Base-by-base conservation (phyloP, 2,113 vertebrate genomes). In the Anseranas semipalmata region DNA sequence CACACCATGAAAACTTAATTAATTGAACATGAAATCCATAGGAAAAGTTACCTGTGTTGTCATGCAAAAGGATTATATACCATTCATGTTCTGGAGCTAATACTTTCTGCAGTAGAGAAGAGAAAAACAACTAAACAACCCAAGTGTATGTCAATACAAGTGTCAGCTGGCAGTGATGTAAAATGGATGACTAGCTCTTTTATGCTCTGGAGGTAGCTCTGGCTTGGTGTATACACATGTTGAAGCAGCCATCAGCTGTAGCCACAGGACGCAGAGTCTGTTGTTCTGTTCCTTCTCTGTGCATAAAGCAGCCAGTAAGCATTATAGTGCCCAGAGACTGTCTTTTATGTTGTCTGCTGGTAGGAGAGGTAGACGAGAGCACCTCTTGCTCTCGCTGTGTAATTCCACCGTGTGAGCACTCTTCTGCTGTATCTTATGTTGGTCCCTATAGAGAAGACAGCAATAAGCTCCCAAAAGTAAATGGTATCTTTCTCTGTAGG, bases 291-390 rank as follows among this genome's bases (percentile, higher is more conserved):
- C 52, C 60, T 87, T 78, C 70, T 63, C 20, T 12, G 68, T 81
- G 87, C 84, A 62, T 74, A 37, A 71, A 94, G 13, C 45, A 80
- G 63, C 48, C 63, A 32, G 71, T 12, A n/a, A 45, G 62, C 7
- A 3, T 63, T 45, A 8, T 12, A 52, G 71, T 17, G 58, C 41
- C 46, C 17, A 20, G 59, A 70, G 48, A 20, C 27, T 9, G 58
- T 55, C 55, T 72, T 79, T 73, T 86, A 50, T 85, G 43, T 25
- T 60, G 25, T 21, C 39, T 90, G 13, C 63, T 70, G 63, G 37
- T 65, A 62, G 76, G 41, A 62, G 63, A 48, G 35, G 65, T 27
- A 58, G 60, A 24, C 0, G 0, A 39, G 56, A 75, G 67, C 0
- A 0, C 30, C 37, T 63, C 3, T 3, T 30, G 41, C 15, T 68